These are phyloP conservation scores for Sebastes taczanowskii DNA, from an alignment of 2,797 vertebrate species.

Conservation along the genomic window DNA sequence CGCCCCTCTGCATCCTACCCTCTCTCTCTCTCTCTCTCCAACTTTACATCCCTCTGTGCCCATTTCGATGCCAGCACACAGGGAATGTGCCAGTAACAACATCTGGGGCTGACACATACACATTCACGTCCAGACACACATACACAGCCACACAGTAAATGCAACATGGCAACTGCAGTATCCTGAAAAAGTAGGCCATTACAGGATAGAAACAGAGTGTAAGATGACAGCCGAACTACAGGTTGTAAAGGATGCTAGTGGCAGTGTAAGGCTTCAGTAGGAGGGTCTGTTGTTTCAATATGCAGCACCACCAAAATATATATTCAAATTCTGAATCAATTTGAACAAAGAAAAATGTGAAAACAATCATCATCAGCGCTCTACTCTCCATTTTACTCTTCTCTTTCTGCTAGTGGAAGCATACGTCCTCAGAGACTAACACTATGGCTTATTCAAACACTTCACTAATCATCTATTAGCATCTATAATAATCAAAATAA, in stretches of 20 bases:
- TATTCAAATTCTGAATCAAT: too few relatives aligned
- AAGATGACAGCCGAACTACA: not conserved
- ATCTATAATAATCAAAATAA: too few relatives aligned
- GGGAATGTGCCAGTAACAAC: conserved; percentile 19
- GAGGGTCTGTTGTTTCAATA: not conserved
- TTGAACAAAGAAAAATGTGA: too few relatives aligned
- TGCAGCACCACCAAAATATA: not conserved
- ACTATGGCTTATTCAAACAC: too few relatives aligned
- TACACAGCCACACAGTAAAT: not conserved
- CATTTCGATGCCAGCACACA: conserved; percentile 28
- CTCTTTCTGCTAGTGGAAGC: too few relatives aligned
- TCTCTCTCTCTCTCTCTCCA: conserved; percentile 10
- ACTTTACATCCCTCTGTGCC: conserved; percentile 16
- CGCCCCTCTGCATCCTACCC: conserved; percentile 6
- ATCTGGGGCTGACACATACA: conserved; percentile 27
- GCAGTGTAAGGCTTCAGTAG: not conserved
- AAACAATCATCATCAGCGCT: too few relatives aligned
- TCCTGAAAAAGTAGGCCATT: conserved; percentile 28
- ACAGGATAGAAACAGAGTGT: not conserved
- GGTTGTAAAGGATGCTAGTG: not conserved
- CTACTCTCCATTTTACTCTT: too few relatives aligned
- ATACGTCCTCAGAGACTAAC: too few relatives aligned
- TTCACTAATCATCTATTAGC: too few relatives aligned
- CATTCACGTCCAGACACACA: not conserved
- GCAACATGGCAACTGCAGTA: not conserved